Evolutionary conservation across 2,888 invertebrate genomes (phyloP), one percentile per base, ranked within the genome.

Genomic region (Euzetes globulus): DNA sequence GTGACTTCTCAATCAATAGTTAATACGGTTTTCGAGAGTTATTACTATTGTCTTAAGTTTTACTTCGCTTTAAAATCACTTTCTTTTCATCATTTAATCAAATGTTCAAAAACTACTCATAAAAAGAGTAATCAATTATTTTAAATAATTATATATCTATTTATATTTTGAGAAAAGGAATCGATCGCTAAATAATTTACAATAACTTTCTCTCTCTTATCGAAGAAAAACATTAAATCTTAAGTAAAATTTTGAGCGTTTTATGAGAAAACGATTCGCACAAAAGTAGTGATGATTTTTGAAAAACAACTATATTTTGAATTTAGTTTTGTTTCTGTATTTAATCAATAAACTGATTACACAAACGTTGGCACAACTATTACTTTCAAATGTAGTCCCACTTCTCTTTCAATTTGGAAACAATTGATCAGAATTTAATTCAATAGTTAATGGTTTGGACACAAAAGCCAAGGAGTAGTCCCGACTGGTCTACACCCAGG

Each of bases 401-500:
- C 11, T 22, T 55, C 25, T 58, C 27, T 27, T 58, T 29, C 19
- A 19, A 11, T 65, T 22, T 37, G 9, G 7, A 27, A 65, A 22
- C 19, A 37, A 22, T 65, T 65, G 13, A 25, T n/a, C 41, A 37
- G 29, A 65, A n/a, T 63, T 19, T 63, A 33, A 63, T n/a, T 65
- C 37, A 15, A 58, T 29, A 19, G 19, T 17, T n/a, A 25, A 58
- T 17, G 13, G 29, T 27, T 5, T 58, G 41, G 41, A 41, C 60
- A 52, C 52, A 52, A 52, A 7, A 7, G n/a, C 22, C n/a, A 52
- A 19, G n/a, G 4, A n/a, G 22, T 6, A 19, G 52, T 13, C 11
- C 37, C 5, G 71, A 58, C 37, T 75, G 13, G n/a, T n/a, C 58
- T 76, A 79, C 60, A 79, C 79, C 79, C 79, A 79, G 19, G 79